phyloP scores from a whole-genome alignment of 2,888 invertebrate genomes.

The Ennomos fuscantarius region DNA sequence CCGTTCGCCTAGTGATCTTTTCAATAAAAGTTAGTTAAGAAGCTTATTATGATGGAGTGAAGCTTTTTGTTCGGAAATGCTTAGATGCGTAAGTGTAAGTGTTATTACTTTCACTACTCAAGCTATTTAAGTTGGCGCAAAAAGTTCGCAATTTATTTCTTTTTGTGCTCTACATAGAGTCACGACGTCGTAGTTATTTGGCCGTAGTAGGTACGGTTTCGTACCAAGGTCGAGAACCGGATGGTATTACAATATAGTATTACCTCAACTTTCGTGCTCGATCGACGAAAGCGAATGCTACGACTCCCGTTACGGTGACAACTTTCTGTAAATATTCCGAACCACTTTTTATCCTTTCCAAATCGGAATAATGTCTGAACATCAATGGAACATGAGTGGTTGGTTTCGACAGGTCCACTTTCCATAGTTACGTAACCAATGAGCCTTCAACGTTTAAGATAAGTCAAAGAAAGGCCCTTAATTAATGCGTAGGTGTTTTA shows the following conservation, averaged over 20 bases:
- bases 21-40: slow-evolving; percentile 44
- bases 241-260: slow-evolving; percentile 63
- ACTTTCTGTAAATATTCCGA: slow-evolving; percentile 74
- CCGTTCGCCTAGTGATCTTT: slow-evolving; percentile 46
- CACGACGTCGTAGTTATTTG: slow-evolving; percentile 63
- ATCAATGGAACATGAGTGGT: slow-evolving; percentile 70
- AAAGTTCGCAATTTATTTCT: slow-evolving; percentile 70
- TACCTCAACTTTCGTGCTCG: slow-evolving; percentile 69
- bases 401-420: slow-evolving; percentile 69
- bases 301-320: slow-evolving; percentile 73
- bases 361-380: slow-evolving; percentile 72
- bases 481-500: slow-evolving; percentile 68
- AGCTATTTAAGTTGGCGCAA: slow-evolving; percentile 55
- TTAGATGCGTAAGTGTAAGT: slow-evolving; percentile 25
- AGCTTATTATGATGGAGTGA: slow-evolving; percentile 37
- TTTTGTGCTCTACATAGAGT: slow-evolving; percentile 68
- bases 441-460: slow-evolving; percentile 57
- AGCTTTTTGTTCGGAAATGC: slow-evolving; percentile 41
- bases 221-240: slow-evolving; percentile 77
- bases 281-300: slow-evolving; percentile 77
- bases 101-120: slow-evolving; percentile 72
- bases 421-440: slow-evolving; percentile 69
- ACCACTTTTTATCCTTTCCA: slow-evolving; percentile 80
- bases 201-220: slow-evolving; percentile 51
- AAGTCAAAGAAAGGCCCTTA: slow-evolving; percentile 68